Percentiles rank a stretch among this genome's conserved stretches.
Evolutionary conservation across 2,888 invertebrate species (phyloP).

Genomic region (Tridacna gigas): DNA sequence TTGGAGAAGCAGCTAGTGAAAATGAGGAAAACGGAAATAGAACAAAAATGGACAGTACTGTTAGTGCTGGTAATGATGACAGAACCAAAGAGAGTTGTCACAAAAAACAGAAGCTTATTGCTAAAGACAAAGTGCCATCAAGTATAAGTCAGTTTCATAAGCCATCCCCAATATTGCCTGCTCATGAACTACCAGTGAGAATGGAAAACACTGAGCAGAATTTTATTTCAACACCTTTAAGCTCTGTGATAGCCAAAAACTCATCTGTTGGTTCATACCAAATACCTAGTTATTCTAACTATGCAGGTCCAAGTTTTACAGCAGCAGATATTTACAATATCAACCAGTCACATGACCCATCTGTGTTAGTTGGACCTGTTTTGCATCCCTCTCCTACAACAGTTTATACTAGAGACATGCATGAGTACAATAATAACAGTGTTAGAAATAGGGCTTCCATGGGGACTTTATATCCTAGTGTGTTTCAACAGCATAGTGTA

Average conservation of each 20-base stretch:
- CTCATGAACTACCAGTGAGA: too few species aligned
- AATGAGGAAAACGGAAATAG: background rate
- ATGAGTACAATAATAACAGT: background rate
- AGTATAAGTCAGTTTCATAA: too few species aligned
- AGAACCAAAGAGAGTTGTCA: background rate
- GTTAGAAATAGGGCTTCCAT: background rate
- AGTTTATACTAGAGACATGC: slow-evolving; percentile 17
- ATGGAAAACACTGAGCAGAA: too few species aligned
- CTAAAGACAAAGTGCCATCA: too few species aligned
- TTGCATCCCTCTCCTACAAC: background rate
- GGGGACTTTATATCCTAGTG: background rate
- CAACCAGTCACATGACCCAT: background rate
- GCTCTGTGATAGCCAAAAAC: background rate
- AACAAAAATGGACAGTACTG: too few species aligned
- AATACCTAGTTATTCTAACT: background rate
- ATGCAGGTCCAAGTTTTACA: background rate
- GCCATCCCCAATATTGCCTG: too few species aligned
- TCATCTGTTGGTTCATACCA: background rate
- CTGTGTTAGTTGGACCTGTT: too few species aligned
- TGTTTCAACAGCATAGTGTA: slow-evolving; percentile 21
- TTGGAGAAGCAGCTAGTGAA: slow-evolving; percentile 14
- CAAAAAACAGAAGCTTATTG: too few species aligned
- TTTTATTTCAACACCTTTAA: background rate
- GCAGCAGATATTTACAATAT: background rate
- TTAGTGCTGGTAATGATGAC: background rate